Evolutionary conservation across 2,113 vertebrate species (phyloP).

Genomic region (Eubucco bourcierii): DNA sequence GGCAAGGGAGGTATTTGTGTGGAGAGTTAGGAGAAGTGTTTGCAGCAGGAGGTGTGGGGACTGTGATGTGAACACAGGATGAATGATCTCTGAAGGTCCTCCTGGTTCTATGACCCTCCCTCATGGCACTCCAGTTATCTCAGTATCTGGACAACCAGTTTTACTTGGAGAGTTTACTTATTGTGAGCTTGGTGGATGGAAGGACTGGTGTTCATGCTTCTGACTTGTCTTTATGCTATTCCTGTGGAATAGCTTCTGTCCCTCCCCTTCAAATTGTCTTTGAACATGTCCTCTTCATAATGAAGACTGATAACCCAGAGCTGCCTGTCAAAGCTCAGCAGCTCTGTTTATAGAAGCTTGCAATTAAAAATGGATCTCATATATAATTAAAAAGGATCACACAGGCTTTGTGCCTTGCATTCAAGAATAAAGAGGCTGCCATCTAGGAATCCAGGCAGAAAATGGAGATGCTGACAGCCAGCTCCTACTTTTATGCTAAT

Average conservation of each 20-base stretch:
- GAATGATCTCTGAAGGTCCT: background rate
- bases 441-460: conserved; percentile 70
- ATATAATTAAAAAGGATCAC: conserved; percentile 72
- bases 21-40: background rate
- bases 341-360: conserved; percentile 61
- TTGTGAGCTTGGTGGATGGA: background rate
- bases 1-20: background rate
- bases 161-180: background rate
- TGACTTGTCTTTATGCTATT: conserved; percentile 35
- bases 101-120: rapidly evolving
- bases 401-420: conserved; percentile 55
- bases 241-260: background rate
- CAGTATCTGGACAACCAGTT: background rate
- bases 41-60: background rate
- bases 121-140: background rate
- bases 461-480: conserved; percentile 64
- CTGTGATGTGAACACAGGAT: background rate
- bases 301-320: conserved; percentile 68
- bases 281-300: conserved; percentile 51
- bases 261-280: conserved; percentile 55
- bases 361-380: conserved; percentile 73
- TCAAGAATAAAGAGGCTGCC: conserved; percentile 67
- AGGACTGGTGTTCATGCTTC: background rate
- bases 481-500: conserved; percentile 68
- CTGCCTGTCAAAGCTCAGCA: conserved; percentile 58